These are phyloP conservation scores for Prorops nasuta DNA, from an alignment of 1,140 invertebrate genomes.

Conservation along the genomic window DNA sequence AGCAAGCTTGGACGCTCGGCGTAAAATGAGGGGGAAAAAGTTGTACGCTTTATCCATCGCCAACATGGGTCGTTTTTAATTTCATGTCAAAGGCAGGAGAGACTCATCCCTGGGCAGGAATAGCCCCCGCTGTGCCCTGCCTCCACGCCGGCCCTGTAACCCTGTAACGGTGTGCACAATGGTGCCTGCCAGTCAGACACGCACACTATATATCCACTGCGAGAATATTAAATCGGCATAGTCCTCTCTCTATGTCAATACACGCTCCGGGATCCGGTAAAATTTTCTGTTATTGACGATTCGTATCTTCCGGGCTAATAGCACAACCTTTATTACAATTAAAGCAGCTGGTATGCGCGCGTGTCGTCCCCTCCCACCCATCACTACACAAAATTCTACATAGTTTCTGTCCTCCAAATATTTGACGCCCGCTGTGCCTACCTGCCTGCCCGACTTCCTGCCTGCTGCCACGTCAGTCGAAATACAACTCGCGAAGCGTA, in stretches of 20 bases:
- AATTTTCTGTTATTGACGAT: slow-evolving; percentile 14
- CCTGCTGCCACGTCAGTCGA: slow-evolving; percentile 11
- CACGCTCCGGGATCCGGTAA: background rate
- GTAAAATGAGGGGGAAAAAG: background rate
- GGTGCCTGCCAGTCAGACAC: background rate
- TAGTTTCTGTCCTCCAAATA: slow-evolving; percentile 23
- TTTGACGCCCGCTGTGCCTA: slow-evolving; percentile 24
- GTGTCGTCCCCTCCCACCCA: too few species aligned
- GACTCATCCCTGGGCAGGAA: background rate
- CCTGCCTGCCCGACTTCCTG: slow-evolving; percentile 5
- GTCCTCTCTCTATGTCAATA: slow-evolving; percentile 10
- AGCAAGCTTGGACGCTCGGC: too few species aligned
- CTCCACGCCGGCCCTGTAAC: slow-evolving; percentile 2
- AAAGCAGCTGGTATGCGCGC: too few species aligned
- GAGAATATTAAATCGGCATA: slow-evolving; percentile 10
- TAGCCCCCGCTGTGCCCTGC: slow-evolving; percentile 5
- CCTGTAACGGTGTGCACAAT: background rate
- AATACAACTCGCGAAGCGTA: slow-evolving; percentile 17
- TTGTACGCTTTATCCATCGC: background rate
- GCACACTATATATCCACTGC: slow-evolving; percentile 3
- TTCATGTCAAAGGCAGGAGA: slow-evolving; percentile 22
- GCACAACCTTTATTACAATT: slow-evolving; percentile 17
- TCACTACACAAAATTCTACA: too few species aligned
- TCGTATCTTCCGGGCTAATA: slow-evolving; percentile 9
- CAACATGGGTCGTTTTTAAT: slow-evolving; percentile 26